Evolutionary conservation across 2,113 vertebrate genomes (phyloP).

Genomic region (Cryptomyrus ogoouensis): DNA sequence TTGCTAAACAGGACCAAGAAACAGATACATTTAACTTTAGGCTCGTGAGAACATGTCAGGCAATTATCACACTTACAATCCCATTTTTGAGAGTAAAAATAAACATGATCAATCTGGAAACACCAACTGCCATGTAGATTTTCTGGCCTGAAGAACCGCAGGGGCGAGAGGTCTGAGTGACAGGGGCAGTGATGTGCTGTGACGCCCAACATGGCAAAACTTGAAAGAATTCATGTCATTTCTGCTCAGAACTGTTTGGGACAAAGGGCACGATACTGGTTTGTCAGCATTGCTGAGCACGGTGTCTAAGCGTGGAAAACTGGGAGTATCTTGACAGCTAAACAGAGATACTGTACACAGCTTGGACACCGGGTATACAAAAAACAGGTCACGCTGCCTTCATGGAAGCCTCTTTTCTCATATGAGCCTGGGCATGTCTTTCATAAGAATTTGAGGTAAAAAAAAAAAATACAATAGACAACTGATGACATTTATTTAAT

Average conservation of each 20-base stretch:
- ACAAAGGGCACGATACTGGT: slow-evolving; percentile 10
- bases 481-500: background rate
- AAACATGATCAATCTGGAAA: background rate
- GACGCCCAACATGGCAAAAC: background rate
- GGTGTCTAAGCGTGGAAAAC: background rate
- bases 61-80: background rate
- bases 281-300: background rate
- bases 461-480: background rate
- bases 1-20: background rate
- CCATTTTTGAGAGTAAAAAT: background rate
- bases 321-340: slow-evolving; percentile 1
- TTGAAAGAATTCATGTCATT: background rate
- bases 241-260: background rate
- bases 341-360: background rate
- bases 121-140: background rate
- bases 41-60: background rate
- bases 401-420: background rate
- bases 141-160: background rate
- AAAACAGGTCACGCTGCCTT: background rate
- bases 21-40: background rate
- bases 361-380: background rate
- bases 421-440: background rate
- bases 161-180: background rate
- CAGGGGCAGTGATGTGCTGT: background rate
- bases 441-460: background rate